These are phyloP conservation scores for Bradypodion ventrale DNA, from an alignment of 2,797 vertebrate genomes.

Conservation along the genomic window DNA sequence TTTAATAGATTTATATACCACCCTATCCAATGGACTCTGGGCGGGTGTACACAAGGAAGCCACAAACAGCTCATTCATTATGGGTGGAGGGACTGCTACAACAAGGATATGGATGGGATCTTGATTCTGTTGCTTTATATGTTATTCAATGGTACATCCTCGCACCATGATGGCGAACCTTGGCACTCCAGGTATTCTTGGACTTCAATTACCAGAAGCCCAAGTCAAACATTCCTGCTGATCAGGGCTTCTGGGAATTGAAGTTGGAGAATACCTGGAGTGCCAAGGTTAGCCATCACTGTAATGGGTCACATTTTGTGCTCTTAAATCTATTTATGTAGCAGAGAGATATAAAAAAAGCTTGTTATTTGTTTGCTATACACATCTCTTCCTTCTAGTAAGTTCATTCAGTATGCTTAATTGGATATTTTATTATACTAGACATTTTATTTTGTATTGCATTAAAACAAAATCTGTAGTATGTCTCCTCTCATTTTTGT, in stretches of 20 bases:
- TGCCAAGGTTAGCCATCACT: too few relatives aligned
- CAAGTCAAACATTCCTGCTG: too few relatives aligned
- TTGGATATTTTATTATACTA: conserved; percentile 50
- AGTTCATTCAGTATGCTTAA: conserved; percentile 49
- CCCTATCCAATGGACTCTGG: too few relatives aligned
- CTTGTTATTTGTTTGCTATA: background rate
- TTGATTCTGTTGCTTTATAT: background rate
- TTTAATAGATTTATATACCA: too few relatives aligned
- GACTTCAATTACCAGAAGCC: too few relatives aligned
- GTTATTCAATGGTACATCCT: background rate
- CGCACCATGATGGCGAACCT: background rate
- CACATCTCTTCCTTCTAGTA: conserved; percentile 8
- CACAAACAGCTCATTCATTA: too few relatives aligned
- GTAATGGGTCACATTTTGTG: background rate
- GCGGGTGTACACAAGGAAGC: too few relatives aligned
- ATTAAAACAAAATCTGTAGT: conserved; percentile 16
- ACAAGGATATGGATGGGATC: background rate
- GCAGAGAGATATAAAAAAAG: background rate
- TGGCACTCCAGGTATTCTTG: too few relatives aligned
- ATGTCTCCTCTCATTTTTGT: background rate
- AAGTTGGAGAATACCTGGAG: too few relatives aligned
- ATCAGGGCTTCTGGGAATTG: too few relatives aligned
- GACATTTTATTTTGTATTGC: conserved; percentile 15
- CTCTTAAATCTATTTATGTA: background rate
- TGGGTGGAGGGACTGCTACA: background rate